Percentiles rank a stretch among this genome's conserved stretches.
phyloP scores from a whole-genome alignment of 2,888 invertebrate genomes.

The Parnassius orleans region DNA sequence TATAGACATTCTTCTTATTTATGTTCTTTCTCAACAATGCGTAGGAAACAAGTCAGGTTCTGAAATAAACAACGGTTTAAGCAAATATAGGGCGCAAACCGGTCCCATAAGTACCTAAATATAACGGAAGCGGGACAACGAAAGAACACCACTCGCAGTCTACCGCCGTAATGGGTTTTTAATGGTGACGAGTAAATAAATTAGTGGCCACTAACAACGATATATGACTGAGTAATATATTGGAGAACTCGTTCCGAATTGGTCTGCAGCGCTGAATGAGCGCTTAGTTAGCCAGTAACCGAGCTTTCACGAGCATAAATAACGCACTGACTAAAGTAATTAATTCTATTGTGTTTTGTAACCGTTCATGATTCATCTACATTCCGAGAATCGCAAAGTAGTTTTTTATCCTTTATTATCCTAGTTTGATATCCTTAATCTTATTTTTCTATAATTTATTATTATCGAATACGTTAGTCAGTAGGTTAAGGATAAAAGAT shows the following conservation, averaged over 20 bases:
- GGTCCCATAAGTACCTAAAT: slow-evolving; percentile 17
- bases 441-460: too few relatives aligned
- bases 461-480: too few relatives aligned
- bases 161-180: slow-evolving; percentile 36
- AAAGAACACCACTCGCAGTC: slow-evolving; percentile 31
- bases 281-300: slow-evolving; percentile 11
- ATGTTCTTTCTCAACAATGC: too few relatives aligned
- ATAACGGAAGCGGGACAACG: slow-evolving; percentile 36
- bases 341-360: background rate
- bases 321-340: background rate
- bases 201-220: slow-evolving; percentile 26
- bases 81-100: slow-evolving; percentile 5
- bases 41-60: background rate
- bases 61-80: slow-evolving; percentile 1
- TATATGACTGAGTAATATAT: slow-evolving; percentile 22
- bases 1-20: too few relatives aligned
- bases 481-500: too few relatives aligned
- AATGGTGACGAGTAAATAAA: slow-evolving; percentile 38
- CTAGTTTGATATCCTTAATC: too few relatives aligned
- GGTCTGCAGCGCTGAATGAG: slow-evolving; percentile 13
- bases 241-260: slow-evolving; percentile 19
- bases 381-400: background rate
- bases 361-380: slow-evolving; percentile 3
- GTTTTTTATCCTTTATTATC: too few relatives aligned
- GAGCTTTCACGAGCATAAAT: slow-evolving; percentile 7